Evolutionary conservation across 2,113 vertebrate species (phyloP), one percentile per base, ranked within the genome.

Genomic region (Ellobius talpinus): DNA sequence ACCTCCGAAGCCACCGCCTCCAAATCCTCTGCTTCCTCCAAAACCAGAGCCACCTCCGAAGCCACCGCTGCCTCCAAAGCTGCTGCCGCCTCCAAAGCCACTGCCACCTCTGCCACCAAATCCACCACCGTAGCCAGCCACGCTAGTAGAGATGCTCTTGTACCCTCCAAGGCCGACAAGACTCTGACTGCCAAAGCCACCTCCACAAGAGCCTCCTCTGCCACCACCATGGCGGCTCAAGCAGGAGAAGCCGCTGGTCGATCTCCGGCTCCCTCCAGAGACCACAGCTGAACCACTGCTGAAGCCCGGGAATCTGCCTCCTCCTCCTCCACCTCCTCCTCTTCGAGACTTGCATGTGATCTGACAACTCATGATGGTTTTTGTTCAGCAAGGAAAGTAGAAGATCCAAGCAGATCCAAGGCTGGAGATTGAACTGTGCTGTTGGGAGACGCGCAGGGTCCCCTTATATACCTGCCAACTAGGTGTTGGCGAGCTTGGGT

Each of bases 291-390:
- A 98, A 39, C 98, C 96, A 0, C 97, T 95, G 77, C 96, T 97
- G 47, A 97, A 98, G 86, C 95, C 17, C 63, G 76, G 76, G 39
- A 88, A 95, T 70, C 95, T 52, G 52, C 96, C 93, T 23, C 89
- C 65, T 17, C 91, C 91, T 31, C 93, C 89, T 4, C 61, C 61
- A 7, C 96, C 91, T 61, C 95, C 97, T 95, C 89, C 70, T 36
- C 90, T 88, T 65, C 89, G 88, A 78, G 96, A 95, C 45, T 72
- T 96, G 72, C 42, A 94, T 0, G 63, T 94, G 36, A 93, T 94
- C 84, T 97, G 97, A 74, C 97, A 97, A 79, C 97, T 98, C 98
- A 98, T 98, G 96, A 55, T 94, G 95, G 95, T 10, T 89, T 92
- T 68, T 70, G 61, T 55, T 58, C 86, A 76, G 84, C 6, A n/a